These are phyloP conservation scores for Anoplopoma fimbria DNA, from an alignment of 2,113 vertebrate genomes.

Conservation along the genomic window DNA sequence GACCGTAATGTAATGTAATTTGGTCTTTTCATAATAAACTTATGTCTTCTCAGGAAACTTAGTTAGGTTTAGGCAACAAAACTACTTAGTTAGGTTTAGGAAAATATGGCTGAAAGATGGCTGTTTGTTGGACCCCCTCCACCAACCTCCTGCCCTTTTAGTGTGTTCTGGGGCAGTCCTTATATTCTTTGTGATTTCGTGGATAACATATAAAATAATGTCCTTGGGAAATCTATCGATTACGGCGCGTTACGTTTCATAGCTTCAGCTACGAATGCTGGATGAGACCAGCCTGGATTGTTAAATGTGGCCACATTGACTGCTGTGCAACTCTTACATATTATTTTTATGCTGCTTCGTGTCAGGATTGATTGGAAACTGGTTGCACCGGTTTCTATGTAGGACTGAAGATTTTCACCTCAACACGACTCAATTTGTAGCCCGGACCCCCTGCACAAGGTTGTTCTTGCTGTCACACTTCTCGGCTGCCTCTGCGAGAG, in stretches of 20 bases:
- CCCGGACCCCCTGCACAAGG: neutral
- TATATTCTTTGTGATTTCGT: neutral
- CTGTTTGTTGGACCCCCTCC: neutral
- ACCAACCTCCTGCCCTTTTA: too few relatives aligned
- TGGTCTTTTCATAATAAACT: too few relatives aligned
- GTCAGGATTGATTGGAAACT: neutral
- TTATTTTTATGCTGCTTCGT: neutral
- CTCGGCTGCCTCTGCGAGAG: conserved; percentile 13
- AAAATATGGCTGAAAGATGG: neutral
- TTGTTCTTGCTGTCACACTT: conserved; percentile 6
- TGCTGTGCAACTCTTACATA: neutral
- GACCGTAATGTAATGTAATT: too few relatives aligned
- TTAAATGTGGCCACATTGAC: neutral
- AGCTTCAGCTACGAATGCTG: too few relatives aligned
- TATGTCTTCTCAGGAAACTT: neutral
- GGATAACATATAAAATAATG: neutral
- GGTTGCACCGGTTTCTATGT: neutral
- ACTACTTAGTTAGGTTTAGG: neutral
- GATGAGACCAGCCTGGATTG: too few relatives aligned
- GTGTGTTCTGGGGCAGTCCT: neutral
- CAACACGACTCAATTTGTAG: neutral
- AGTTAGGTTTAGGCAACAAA: neutral
- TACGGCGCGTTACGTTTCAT: neutral
- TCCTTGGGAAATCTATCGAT: too few relatives aligned
- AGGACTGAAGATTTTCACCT: conserved; percentile 3